Conservation (phyloP, 1,140 invertebrate genomes). For the Diabrotica undecimpunctata region DNA sequence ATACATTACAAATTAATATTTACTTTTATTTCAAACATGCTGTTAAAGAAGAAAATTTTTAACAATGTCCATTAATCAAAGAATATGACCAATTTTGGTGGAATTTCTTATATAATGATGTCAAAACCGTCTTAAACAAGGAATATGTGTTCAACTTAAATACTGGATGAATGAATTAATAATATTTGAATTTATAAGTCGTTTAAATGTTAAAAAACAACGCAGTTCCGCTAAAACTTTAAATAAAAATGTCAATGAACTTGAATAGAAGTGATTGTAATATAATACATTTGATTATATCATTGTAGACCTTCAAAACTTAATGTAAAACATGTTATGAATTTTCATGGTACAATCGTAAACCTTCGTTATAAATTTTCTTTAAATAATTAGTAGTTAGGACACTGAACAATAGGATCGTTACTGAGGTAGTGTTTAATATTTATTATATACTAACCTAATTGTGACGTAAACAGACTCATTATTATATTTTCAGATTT, state of each 20-base stretch:
- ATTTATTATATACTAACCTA: no score
- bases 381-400: no score
- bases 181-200: slow-evolving; percentile 1
- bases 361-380: no score
- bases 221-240: slow-evolving; percentile 1
- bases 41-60: no score
- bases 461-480: no score
- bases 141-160: background rate
- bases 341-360: background rate
- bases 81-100: background rate
- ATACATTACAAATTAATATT: no score
- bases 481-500: no score
- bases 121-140: no score
- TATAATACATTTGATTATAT: background rate
- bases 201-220: slow-evolving; percentile 1
- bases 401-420: no score
- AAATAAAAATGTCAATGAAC: slow-evolving; percentile 3
- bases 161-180: slow-evolving; percentile 1
- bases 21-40: no score
- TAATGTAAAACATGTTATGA: background rate
- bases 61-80: no score
- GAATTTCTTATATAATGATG: background rate
- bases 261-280: slow-evolving; percentile 1
- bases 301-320: slow-evolving; percentile 2
- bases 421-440: no score